phyloP scores from a whole-genome alignment of 2,113 vertebrate species.

The Petromus typicus region DNA sequence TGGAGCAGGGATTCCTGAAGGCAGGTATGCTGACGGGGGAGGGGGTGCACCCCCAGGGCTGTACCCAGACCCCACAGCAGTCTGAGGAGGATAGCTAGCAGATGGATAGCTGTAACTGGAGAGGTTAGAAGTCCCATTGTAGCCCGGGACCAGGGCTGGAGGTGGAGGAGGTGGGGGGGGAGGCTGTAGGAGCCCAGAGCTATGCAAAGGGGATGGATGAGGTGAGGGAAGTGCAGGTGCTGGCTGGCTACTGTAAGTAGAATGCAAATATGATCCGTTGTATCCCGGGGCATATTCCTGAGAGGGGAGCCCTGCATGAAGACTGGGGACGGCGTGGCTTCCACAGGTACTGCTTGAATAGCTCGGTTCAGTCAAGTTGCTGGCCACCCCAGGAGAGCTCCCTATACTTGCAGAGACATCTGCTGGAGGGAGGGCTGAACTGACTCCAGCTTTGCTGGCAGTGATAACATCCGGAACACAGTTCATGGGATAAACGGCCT shows the following conservation, averaged over 20 bases:
- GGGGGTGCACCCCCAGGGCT: slow-evolving; percentile 96
- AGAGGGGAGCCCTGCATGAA: slow-evolving; percentile 97
- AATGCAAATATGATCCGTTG: slow-evolving; percentile 98
- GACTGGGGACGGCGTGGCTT: slow-evolving; percentile 94
- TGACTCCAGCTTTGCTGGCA: slow-evolving; percentile 97
- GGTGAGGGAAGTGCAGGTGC: slow-evolving; percentile 96
- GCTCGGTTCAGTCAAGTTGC: slow-evolving; percentile 96
- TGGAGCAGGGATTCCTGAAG: slow-evolving; percentile 97
- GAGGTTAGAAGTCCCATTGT: slow-evolving; percentile 97
- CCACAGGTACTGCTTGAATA: slow-evolving; percentile 98
- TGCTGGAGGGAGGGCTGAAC: slow-evolving; percentile 94
- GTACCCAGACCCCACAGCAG: slow-evolving; percentile 94
- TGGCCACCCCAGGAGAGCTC: slow-evolving; percentile 95
- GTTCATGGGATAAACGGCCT: slow-evolving; percentile 98
- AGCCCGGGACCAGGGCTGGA: slow-evolving; percentile 95
- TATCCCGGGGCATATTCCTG: slow-evolving; percentile 98
- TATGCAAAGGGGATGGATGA: slow-evolving; percentile 97
- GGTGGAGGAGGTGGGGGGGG: slow-evolving; percentile 92
- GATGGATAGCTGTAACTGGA: slow-evolving; percentile 97
- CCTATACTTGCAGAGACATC: slow-evolving; percentile 96
- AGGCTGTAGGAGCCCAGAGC: slow-evolving; percentile 95
- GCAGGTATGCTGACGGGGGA: slow-evolving; percentile 96
- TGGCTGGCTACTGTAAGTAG: slow-evolving; percentile 95
- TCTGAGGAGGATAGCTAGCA: slow-evolving; percentile 96
- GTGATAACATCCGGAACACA: slow-evolving; percentile 97